Evolutionary conservation across 2,888 invertebrate genomes (phyloP).

Genomic region (Fragum whitleyi): DNA sequence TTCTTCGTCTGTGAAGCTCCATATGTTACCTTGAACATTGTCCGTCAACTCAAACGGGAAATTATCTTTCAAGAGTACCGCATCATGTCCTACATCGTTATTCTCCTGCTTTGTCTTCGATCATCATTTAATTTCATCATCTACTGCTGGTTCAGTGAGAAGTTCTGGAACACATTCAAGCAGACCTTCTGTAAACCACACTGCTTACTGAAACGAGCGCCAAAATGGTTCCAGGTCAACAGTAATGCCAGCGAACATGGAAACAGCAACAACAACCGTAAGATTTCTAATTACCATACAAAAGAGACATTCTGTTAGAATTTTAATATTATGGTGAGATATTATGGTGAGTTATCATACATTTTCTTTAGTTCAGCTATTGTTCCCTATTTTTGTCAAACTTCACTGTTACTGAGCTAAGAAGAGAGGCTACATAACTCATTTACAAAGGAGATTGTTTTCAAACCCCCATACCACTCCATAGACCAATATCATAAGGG

Average conservation of each 20-base stretch:
- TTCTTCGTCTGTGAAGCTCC: slow-evolving; percentile 83
- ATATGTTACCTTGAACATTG: slow-evolving; percentile 69
- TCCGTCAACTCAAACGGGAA: slow-evolving; percentile 50
- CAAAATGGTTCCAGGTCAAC: slow-evolving; percentile 50
- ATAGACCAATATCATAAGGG: too few relatives aligned
- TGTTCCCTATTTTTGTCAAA: too few relatives aligned
- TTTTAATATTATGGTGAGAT: neutral
- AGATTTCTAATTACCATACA: slow-evolving; percentile 61
- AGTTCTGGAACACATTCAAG: slow-evolving; percentile 83
- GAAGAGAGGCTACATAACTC: too few relatives aligned
- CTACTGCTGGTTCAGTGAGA: slow-evolving; percentile 85
- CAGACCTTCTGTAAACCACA: slow-evolving; percentile 77
- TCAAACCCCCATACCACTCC: too few relatives aligned
- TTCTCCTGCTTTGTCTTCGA: slow-evolving; percentile 77
- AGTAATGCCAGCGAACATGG: slow-evolving; percentile 61
- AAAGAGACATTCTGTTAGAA: slow-evolving; percentile 58
- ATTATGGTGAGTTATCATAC: neutral
- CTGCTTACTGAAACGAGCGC: slow-evolving; percentile 54
- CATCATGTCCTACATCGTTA: slow-evolving; percentile 54
- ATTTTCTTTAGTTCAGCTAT: too few relatives aligned
- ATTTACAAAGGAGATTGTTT: too few relatives aligned
- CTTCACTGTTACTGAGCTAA: too few relatives aligned
- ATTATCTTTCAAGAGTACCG: slow-evolving; percentile 42
- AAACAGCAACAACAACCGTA: slow-evolving; percentile 68
- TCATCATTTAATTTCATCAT: slow-evolving; percentile 83